Evolutionary conservation across 1,140 invertebrate genomes (phyloP).

Genomic region (Lysiphlebus fabarum): DNA sequence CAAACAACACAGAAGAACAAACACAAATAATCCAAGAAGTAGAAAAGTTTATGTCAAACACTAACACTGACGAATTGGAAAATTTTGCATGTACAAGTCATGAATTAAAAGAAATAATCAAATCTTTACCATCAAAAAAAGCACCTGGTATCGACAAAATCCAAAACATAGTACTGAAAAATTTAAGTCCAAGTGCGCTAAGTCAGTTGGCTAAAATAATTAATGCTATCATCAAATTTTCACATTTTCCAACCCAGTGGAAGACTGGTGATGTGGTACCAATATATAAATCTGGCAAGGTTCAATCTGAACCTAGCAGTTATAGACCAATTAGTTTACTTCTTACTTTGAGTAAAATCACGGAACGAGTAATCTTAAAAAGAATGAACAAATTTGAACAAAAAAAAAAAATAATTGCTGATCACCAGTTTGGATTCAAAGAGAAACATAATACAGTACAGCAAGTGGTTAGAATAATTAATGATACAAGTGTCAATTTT

Average conservation of each 20-base stretch:
- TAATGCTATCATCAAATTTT: slow-evolving; percentile 32
- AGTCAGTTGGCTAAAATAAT: slow-evolving; percentile 32
- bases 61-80: slow-evolving; percentile 28
- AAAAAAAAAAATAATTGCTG: slow-evolving; percentile 27
- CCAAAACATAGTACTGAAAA: slow-evolving; percentile 31
- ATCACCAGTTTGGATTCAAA: slow-evolving; percentile 49
- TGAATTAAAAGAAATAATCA: slow-evolving; percentile 30
- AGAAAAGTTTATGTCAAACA: slow-evolving; percentile 8
- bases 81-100: slow-evolving; percentile 20
- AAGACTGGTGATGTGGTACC: slow-evolving; percentile 38
- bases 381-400: slow-evolving; percentile 26
- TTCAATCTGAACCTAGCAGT: slow-evolving; percentile 25
- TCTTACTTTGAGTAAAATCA: slow-evolving; percentile 34
- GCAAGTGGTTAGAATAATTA: slow-evolving; percentile 40
- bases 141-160: slow-evolving; percentile 37
- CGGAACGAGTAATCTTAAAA: slow-evolving; percentile 34
- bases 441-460: slow-evolving; percentile 37
- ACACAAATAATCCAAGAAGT: slow-evolving; percentile 23
- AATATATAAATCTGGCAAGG: slow-evolving; percentile 39
- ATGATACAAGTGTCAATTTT: slow-evolving; percentile 37
- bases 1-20: slow-evolving; percentile 28
- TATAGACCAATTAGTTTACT: slow-evolving; percentile 46
- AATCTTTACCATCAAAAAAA: slow-evolving; percentile 31
- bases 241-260: slow-evolving; percentile 36
- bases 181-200: slow-evolving; percentile 25